phyloP scores from a whole-genome alignment of 2,797 vertebrate genomes.

The Hippocampus kuda region DNA sequence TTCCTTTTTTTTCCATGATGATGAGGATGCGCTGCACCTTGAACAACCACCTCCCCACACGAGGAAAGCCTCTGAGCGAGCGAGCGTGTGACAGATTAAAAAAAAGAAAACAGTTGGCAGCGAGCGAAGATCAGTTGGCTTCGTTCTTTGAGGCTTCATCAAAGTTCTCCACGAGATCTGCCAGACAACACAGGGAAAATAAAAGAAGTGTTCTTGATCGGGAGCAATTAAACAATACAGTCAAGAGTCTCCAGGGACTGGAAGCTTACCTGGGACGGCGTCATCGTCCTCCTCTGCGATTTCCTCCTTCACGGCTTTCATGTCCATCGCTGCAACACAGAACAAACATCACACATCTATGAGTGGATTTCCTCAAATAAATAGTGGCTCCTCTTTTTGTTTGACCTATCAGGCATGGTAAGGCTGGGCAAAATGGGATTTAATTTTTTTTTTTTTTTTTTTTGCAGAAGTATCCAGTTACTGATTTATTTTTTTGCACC shows the following conservation, averaged over 20 bases:
- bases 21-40: conserved; percentile 40
- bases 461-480: too few relatives aligned
- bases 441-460: too few relatives aligned
- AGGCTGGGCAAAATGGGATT: neutral
- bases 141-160: conserved; percentile 98
- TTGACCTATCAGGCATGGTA: neutral
- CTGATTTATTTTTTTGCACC: too few relatives aligned
- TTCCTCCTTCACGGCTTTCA: conserved; percentile 92
- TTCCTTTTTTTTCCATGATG: neutral
- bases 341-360: neutral
- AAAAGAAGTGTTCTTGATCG: conserved; percentile 4
- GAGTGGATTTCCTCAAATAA: neutral
- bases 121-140: conserved; percentile 75
- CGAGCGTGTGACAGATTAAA: conserved; percentile 37
- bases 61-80: conserved; percentile 36
- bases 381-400: neutral
- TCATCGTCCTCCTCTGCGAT: conserved; percentile 86
- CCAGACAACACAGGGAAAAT: conserved; percentile 7
- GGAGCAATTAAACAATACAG: neutral
- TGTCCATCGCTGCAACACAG: conserved; percentile 77
- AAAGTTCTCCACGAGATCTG: conserved; percentile 99
- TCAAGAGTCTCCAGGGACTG: neutral
- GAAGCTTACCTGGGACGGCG: conserved; percentile 84
- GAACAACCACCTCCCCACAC: conserved; percentile 30
- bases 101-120: conserved; percentile 20